Conservation (phyloP, 2,113 vertebrate species). For the Dunckerocampus dactyliophorus region DNA sequence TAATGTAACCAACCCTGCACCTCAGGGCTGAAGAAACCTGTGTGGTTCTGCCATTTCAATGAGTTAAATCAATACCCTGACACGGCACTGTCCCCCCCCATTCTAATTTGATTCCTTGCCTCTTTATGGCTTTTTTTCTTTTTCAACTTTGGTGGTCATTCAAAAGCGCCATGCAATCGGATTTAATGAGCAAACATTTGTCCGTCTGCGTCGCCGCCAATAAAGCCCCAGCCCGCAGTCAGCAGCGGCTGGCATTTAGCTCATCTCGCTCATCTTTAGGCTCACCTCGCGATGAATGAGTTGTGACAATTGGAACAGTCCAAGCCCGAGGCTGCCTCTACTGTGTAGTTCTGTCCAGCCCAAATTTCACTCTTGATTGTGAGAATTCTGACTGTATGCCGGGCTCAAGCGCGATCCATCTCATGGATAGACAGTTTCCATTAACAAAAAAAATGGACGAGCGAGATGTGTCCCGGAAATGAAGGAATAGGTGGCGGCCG, state of each 20-base stretch:
- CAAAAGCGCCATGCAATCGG: conserved; percentile 46
- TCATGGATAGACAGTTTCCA: conserved; percentile 26
- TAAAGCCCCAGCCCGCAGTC: conserved; percentile 40
- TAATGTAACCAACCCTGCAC: conserved; percentile 51
- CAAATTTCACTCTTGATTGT: conserved; percentile 8
- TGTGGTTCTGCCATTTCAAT: conserved; percentile 74
- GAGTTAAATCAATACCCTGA: conserved; percentile 70
- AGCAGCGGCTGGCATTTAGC: conserved; percentile 64
- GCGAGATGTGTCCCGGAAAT: conserved; percentile 50
- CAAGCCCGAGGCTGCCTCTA: conserved; percentile 49
- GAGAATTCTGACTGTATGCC: conserved; percentile 22
- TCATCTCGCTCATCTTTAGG: conserved; percentile 34
- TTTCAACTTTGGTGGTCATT: conserved; percentile 54
- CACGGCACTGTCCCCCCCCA: conserved; percentile 28
- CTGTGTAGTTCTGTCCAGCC: conserved; percentile 8
- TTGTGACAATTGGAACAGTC: conserved; percentile 46
- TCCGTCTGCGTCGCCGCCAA: conserved; percentile 46
- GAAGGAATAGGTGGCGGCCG: conserved; percentile 61
- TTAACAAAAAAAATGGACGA: conserved; percentile 24
- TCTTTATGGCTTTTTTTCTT: conserved; percentile 64
- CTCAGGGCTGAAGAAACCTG: conserved; percentile 64
- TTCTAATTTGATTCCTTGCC: conserved; percentile 66
- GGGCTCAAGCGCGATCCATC: conserved; percentile 14
- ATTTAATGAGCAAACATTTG: conserved; percentile 73
- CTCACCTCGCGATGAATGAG: conserved; percentile 64